Evolutionary conservation across 2,113 vertebrate genomes (phyloP), one percentile per base, ranked within the genome.

Genomic region (Oceanodroma tethys): DNA sequence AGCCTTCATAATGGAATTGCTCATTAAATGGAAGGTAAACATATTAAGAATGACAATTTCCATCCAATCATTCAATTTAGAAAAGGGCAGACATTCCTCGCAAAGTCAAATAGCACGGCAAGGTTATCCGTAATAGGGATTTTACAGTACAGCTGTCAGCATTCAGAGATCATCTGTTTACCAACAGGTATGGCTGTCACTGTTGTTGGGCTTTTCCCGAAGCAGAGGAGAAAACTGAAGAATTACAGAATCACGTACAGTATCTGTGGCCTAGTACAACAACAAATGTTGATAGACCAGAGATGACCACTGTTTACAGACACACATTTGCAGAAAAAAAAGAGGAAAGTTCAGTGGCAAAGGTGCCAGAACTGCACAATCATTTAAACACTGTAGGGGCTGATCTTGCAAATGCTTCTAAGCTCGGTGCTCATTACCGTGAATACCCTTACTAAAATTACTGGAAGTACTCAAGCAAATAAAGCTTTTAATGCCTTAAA

Each of bases 11-110:
- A 91, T 53, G 79, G 74, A 11, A 72, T 68, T 93, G 47, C 71
- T 95, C 85, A 97, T 88, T 85, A 93, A 96, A 88, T 25, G 79
- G 38, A 73, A 96, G 48, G 83, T 76, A 96, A 97, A 88, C 38
- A 85, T 43, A 93, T 91, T 89, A 97, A 93, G 73, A 95, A 50
- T 55, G 62, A 81, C 63, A 89, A 90, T 94, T 97, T 89, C 47
- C 48, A 92, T 75, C 58, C 65, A 90, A 43, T 86, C 36, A 74
- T 75, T 92, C 67, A 65, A 67, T 81, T 96, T 93, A 96, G 68
- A 58, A 93, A 45, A 73, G 81, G 83, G 65, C 34, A 96, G 50
- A 66, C 2, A 1, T 43, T 90, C 67, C 86, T 68, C 53, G 34
- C 79, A 87, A 94, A 95, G 72, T 88, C 86, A 91, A 95, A 94